Evolutionary conservation across 2,113 vertebrate species (phyloP).

Genomic region (Rousettus leschenaultii): DNA sequence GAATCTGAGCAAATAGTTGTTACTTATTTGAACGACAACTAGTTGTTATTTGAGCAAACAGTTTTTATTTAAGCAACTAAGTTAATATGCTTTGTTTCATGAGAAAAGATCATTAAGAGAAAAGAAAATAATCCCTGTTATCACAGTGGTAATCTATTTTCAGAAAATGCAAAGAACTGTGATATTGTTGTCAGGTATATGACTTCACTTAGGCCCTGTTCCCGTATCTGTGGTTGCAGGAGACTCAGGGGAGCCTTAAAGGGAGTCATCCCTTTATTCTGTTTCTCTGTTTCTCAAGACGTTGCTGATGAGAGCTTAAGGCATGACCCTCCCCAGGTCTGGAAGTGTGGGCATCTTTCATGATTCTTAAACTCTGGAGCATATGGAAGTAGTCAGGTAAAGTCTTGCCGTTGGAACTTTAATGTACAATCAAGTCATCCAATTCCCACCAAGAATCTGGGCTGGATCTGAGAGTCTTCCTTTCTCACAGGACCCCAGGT

Average conservation of each 20-base stretch:
- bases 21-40: not conserved
- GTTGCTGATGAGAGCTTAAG: not conserved
- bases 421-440: not conserved
- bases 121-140: not conserved
- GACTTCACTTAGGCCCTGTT: not conserved
- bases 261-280: not conserved
- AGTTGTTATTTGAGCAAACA: not conserved
- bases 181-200: not conserved
- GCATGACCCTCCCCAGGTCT: too few relatives aligned
- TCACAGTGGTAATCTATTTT: not conserved
- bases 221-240: not conserved
- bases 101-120: not conserved
- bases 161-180: not conserved
- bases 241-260: not conserved
- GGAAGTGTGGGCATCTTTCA: not conserved
- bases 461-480: not conserved
- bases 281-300: not conserved
- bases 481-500: not conserved
- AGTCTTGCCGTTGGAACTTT: not conserved
- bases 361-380: not conserved
- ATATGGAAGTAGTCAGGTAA: fast-evolving
- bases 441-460: not conserved
- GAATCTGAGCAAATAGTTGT: not conserved
- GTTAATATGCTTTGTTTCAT: not conserved
- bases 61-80: not conserved